Conservation (phyloP, 2,888 invertebrate genomes). For the Callyntrura sp. region DNA sequence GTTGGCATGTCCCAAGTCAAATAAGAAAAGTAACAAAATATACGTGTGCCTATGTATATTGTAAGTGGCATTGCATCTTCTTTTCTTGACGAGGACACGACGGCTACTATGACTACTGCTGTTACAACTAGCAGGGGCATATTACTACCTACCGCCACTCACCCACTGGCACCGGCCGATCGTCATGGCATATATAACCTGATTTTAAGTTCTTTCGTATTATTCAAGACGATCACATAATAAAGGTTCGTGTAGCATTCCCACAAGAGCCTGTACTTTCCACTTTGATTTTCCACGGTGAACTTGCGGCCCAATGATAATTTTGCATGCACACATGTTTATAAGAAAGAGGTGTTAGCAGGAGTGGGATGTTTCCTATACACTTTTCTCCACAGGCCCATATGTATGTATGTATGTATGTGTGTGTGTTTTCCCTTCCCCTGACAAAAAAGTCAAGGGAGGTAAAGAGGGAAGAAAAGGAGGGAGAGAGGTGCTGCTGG, state of each 20-base stretch:
- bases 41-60: too few species aligned
- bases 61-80: conserved; percentile 16
- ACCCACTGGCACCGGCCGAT: conserved; percentile 58
- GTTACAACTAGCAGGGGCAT: not conserved
- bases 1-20: conserved; percentile 30
- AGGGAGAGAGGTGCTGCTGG: not conserved
- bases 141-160: too few species aligned
- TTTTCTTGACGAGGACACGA: conserved; percentile 1
- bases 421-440: not conserved
- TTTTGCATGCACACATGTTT: conserved; percentile 33
- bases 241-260: conserved; percentile 73
- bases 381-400: too few species aligned
- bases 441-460: conserved; percentile 15
- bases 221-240: conserved; percentile 62
- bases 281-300: conserved; percentile 69
- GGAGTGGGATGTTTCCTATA: too few species aligned
- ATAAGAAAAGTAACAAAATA: conserved; percentile 10
- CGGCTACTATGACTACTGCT: not conserved
- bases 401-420: conserved; percentile 27
- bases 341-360: too few species aligned
- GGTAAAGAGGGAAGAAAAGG: not conserved
- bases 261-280: conserved; percentile 59
- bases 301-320: conserved; percentile 30
- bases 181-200: conserved; percentile 49
- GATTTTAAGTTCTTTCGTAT: conserved; percentile 57